phyloP scores from a whole-genome alignment of 2,888 invertebrate species.

The Myopa tessellatipennis region DNA sequence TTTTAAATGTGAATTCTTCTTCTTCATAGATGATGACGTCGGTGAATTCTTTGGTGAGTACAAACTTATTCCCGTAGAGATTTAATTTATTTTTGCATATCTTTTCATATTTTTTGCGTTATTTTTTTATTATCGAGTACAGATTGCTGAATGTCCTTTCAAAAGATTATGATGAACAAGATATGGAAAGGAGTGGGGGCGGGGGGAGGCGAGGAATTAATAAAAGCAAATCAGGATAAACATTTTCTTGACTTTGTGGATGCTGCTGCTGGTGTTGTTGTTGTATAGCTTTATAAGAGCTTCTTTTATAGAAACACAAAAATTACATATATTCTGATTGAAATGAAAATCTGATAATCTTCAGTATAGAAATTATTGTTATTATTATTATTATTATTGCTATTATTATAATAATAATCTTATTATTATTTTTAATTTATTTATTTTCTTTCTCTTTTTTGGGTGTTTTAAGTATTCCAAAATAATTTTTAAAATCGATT shows the following conservation, averaged over 20 bases:
- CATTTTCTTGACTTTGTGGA: not conserved
- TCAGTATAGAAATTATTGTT: not conserved
- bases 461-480: too few relatives aligned
- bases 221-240: slow-evolving; percentile 9
- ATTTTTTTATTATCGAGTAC: not conserved
- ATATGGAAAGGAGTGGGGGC: too few relatives aligned
- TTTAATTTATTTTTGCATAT: slow-evolving; percentile 12
- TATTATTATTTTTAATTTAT: too few relatives aligned
- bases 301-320: not conserved
- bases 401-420: too few relatives aligned
- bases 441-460: too few relatives aligned
- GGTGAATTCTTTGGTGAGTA: not conserved
- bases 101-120: not conserved
- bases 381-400: too few relatives aligned
- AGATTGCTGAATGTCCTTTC: not conserved
- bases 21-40: too few relatives aligned
- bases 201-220: not conserved
- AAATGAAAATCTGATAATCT: not conserved
- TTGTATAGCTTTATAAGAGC: not conserved
- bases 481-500: too few relatives aligned
- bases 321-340: not conserved
- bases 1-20: not conserved
- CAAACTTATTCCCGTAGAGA: slow-evolving; percentile 5
- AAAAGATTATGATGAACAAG: not conserved
- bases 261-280: not conserved